phyloP scores from a whole-genome alignment of 2,113 vertebrate genomes.

The Alligator sinensis region DNA sequence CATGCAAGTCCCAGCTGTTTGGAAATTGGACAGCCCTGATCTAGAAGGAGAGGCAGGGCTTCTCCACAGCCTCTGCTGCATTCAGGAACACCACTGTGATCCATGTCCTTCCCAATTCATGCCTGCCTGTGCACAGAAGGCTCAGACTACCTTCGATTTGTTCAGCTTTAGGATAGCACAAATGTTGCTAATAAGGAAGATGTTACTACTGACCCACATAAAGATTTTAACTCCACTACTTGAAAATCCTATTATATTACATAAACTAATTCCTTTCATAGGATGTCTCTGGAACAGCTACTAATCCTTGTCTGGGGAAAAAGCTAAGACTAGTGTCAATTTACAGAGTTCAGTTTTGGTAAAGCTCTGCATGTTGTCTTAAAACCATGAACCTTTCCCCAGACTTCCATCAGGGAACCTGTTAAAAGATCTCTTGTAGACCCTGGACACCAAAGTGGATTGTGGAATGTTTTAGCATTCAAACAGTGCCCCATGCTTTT shows the following conservation, averaged over 20 bases:
- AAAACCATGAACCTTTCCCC: not conserved
- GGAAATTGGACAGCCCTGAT: no score
- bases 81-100: not conserved
- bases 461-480: not conserved
- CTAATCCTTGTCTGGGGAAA: constrained; percentile 8
- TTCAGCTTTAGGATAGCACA: not conserved
- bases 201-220: not conserved
- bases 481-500: no score
- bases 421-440: not conserved
- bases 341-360: not conserved
- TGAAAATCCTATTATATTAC: constrained; percentile 33
- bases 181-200: not conserved
- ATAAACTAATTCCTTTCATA: not conserved
- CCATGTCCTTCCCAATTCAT: not conserved
- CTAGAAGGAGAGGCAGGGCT: no score
- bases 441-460: not conserved
- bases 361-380: not conserved
- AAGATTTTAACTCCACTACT: constrained; percentile 25
- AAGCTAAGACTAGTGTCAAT: not conserved
- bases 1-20: no score
- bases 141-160: not conserved
- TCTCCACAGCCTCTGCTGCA: no score
- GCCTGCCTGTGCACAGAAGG: not conserved
- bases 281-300: not conserved
- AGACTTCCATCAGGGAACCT: not conserved